Evolutionary conservation across 1,140 invertebrate genomes (phyloP), one percentile per base, ranked within the genome.

Genomic region (Drosophila baimaii): DNA sequence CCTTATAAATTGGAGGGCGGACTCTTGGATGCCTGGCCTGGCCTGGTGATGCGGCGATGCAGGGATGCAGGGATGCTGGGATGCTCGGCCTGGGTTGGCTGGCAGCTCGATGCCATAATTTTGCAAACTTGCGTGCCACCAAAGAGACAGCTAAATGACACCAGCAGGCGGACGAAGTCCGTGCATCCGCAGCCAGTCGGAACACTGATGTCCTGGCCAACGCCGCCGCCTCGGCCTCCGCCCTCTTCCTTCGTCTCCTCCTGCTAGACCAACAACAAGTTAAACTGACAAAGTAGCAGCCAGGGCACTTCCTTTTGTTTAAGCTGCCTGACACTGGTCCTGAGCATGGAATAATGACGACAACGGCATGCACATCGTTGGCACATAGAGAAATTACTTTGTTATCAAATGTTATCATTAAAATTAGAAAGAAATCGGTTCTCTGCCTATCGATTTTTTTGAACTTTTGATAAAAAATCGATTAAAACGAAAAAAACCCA

Each of bases 91-190:
- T 12, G n/a, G 55, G 39, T 17, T 9, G 17, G 52, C 35, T 56
- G 68, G 66, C 79, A 69, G 65, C 81, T 65, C 68, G 81, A 68
- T 84, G 77, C 77, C 84, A 89, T 79, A 84, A 71, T 88, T 89
- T 88, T 88, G 84, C 83, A 89, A 88, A 88, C 83, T 88, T 89
- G 83, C 80, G 84, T 89, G 84, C 84, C 55, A 84, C 83, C 84
- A 62, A 46, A 88, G 57, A 59, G 83, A 82, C 66, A 79, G 62
- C 79, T 75, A 77, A 81, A 74, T 81, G 79, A 81, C 79, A 81
- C 79, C 62, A 81, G 61, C 57, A 71, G 46, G 61, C 29, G 61
- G 37, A 70, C 55, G 58, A 58, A 55, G 64, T 79, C 77, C 81
- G 81, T 83, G 71, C 81, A 85, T 84, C 81, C 84, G 84, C 68